Percentiles rank a stretch among this genome's conserved stretches.
phyloP scores from a whole-genome alignment of 2,113 vertebrate species.

The Apteryx mantelli region DNA sequence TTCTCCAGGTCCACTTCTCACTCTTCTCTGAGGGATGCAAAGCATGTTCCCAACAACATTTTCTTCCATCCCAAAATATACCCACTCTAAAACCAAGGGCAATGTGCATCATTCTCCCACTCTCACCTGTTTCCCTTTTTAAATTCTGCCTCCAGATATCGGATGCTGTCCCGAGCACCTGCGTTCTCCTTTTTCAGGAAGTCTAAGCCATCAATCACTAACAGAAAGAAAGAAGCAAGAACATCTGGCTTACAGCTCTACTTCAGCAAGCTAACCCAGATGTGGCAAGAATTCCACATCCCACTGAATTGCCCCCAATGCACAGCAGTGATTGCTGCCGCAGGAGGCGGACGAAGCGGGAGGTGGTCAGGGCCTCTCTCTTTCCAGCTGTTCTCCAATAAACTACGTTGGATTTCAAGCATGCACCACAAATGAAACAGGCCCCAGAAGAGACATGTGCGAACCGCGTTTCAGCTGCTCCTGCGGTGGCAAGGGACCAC shows the following conservation, averaged over 20 bases:
- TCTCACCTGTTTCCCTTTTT: slow-evolving; percentile 95
- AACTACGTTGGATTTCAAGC: background rate
- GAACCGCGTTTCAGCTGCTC: background rate
- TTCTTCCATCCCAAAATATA: background rate
- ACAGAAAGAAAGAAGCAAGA: background rate
- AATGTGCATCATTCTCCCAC: background rate
- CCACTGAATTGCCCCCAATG: background rate
- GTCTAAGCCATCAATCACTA: slow-evolving; percentile 96
- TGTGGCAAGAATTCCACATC: background rate
- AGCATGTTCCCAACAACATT: background rate
- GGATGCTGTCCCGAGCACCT: slow-evolving; percentile 92
- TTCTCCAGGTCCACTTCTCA: background rate
- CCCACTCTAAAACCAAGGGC: background rate
- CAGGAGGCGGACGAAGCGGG: background rate
- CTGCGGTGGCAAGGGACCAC: background rate
- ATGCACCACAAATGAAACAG: background rate
- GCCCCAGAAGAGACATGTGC: background rate
- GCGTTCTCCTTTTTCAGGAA: slow-evolving; percentile 93
- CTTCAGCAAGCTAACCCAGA: background rate
- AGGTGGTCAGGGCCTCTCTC: background rate
- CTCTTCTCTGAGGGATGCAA: background rate
- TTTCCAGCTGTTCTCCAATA: background rate
- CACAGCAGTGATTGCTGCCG: background rate
- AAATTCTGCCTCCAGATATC: slow-evolving; percentile 95
- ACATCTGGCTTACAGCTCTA: background rate